These are phyloP conservation scores for Harpagoxenus sublaevis DNA, from an alignment of 2,888 invertebrate genomes.

Conservation along the genomic window DNA sequence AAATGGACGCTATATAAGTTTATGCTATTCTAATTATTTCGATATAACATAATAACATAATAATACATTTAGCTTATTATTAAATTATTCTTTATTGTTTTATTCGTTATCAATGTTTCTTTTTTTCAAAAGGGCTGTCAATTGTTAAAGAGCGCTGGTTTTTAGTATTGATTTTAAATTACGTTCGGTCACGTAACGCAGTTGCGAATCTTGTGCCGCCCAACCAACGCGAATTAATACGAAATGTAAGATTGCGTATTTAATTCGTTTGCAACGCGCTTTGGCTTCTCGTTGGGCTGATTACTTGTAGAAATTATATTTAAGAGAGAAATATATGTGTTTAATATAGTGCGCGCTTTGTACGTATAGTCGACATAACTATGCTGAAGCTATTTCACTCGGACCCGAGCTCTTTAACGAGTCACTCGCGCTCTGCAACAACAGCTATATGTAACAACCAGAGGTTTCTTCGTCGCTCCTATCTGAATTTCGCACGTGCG, in stretches of 20 bases:
- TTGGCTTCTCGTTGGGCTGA: not conserved
- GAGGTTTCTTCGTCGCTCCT: constrained; percentile 44
- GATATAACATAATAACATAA: not conserved
- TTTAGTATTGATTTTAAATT: constrained; percentile 17
- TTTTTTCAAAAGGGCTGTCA: no score
- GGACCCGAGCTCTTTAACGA: constrained; percentile 54
- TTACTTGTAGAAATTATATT: not conserved
- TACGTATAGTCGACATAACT: constrained; percentile 20
- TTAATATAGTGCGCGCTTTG: constrained; percentile 45
- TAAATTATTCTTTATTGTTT: not conserved
- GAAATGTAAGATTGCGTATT: not conserved
- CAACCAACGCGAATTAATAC: not conserved
- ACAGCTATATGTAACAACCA: constrained; percentile 53
- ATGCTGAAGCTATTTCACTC: constrained; percentile 48
- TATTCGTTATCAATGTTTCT: not conserved
- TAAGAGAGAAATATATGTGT: constrained; percentile 8
- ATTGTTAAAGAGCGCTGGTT: not conserved
- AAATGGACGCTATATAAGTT: not conserved
- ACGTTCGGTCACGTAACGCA: constrained; percentile 7
- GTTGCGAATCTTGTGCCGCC: not conserved
- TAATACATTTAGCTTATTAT: not conserved
- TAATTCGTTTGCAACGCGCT: not conserved
- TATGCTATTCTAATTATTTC: constrained; percentile 5
- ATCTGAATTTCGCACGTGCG: constrained; percentile 6
- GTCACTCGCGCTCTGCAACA: constrained; percentile 24